These are phyloP conservation scores for Camelus bactrianus DNA, from an alignment of 2,113 vertebrate genomes.

Conservation along the genomic window DNA sequence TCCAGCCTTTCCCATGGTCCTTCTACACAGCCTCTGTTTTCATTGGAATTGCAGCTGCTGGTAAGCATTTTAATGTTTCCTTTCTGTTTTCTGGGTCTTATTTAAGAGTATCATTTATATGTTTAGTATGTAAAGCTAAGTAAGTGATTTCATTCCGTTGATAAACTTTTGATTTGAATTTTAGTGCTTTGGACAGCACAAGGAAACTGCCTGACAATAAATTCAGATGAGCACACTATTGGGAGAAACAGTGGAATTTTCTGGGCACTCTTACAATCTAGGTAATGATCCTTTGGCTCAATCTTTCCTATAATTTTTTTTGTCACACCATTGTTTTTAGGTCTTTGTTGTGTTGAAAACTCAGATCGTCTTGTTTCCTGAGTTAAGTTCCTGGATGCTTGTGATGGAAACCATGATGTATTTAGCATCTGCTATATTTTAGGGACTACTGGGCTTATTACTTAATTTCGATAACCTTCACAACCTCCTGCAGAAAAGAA, in stretches of 20 bases:
- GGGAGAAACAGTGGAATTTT: slow-evolving; percentile 98
- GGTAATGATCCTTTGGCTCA: slow-evolving; percentile 85
- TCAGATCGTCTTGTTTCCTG: background rate
- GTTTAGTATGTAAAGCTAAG: background rate
- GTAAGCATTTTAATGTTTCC: slow-evolving; percentile 87
- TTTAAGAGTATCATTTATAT: background rate
- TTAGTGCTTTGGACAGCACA: slow-evolving; percentile 99
- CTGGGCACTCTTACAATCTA: slow-evolving; percentile 97
- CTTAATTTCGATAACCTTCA: background rate
- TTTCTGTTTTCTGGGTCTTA: background rate
- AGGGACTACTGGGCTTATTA: background rate
- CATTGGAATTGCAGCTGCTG: slow-evolving; percentile 96
- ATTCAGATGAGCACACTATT: slow-evolving; percentile 95
- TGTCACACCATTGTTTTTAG: background rate
- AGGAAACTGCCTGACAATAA: slow-evolving; percentile 95
- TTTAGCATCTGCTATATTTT: background rate
- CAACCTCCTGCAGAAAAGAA: background rate
- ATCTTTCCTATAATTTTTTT: background rate
- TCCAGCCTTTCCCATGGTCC: slow-evolving; percentile 94
- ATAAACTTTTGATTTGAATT: slow-evolving; percentile 63
- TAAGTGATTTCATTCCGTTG: slow-evolving; percentile 10
- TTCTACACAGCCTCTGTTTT: slow-evolving; percentile 98
- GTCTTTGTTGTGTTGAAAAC: background rate
- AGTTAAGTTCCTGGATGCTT: background rate
- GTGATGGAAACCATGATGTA: background rate